Percentiles rank a stretch among this genome's conserved stretches.
Conservation (phyloP, 1,140 invertebrate species). For the Drosophila trapezifrons region DNA sequence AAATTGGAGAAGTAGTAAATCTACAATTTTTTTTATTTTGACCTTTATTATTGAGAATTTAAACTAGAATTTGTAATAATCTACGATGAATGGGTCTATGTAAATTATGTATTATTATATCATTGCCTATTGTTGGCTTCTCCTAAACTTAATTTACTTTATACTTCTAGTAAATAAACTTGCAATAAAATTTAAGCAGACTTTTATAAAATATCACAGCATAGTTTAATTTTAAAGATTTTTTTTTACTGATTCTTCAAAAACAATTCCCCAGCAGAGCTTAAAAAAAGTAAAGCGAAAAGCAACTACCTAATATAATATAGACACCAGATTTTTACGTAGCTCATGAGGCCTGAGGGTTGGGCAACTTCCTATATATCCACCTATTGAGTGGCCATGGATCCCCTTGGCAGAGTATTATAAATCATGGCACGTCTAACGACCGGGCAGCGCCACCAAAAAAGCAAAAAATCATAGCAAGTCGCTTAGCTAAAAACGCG, state of each 20-base stretch:
- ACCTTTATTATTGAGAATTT: too few relatives aligned
- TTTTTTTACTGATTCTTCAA: not conserved
- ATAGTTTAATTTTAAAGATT: not conserved
- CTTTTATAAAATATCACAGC: too few relatives aligned
- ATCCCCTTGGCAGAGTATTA: conserved; percentile 19
- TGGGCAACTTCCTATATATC: not conserved
- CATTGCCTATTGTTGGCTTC: too few relatives aligned
- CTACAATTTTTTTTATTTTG: too few relatives aligned
- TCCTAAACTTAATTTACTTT: too few relatives aligned
- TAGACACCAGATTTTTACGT: not conserved
- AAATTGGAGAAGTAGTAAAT: too few relatives aligned
- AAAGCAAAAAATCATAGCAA: conserved; percentile 30
- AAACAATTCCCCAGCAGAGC: not conserved
- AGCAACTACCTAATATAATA: not conserved
- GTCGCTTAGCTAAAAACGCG: conserved; percentile 37
- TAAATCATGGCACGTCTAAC: conserved; percentile 44
- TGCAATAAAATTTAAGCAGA: too few relatives aligned
- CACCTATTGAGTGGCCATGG: not conserved
- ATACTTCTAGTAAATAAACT: too few relatives aligned
- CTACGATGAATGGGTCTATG: too few relatives aligned
- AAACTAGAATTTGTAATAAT: too few relatives aligned
- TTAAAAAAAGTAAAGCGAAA: not conserved
- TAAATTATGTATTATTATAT: too few relatives aligned
- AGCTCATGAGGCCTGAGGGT: not conserved
- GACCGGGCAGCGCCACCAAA: conserved; percentile 11